Evolutionary conservation across 2,888 invertebrate genomes (phyloP), one percentile per base, ranked within the genome.

Genomic region (Athrips mouffetella): DNA sequence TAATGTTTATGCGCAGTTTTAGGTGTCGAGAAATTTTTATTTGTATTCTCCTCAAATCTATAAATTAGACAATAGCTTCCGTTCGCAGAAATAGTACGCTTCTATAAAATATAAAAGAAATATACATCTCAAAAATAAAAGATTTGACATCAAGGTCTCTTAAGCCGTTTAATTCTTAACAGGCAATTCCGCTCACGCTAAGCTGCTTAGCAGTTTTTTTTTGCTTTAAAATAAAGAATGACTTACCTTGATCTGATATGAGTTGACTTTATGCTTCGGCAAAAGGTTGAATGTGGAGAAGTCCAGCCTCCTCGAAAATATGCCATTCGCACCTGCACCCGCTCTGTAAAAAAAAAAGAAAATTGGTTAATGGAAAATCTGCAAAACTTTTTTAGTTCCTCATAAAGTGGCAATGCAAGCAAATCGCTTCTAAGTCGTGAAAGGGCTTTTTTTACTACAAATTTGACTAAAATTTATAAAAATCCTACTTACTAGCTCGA

Each of bases 161-260:
- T 37, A 11, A 37, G 37, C 21, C 11, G 37, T 37, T 37, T n/a
- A n/a, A 37, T 37, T 37, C 37, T 21, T 21, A 11, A 21, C 18
- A 16, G n/a, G 21, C 18, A n/a, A 37, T 37, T 37, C 37, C 41
- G 41, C 35, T 23, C 31, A 10, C 18, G 41, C 30, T 49, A 50
- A 50, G 50, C 50, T 27, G 29, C 47, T 50, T 47, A 47, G 23
- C 20, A n/a, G 18, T 21, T 47, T 47, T 42, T 42, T 47, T 47
- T 30, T 41, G 41, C 23, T 39, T 23, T 23, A 13, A 13, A 35
- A 11, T 27, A 40, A 51, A 48, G 39, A 33, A 30, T 37, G 13
- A 76, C 92, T 91, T 90, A 97, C 97, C 96, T 98, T 98, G 80
- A 99, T 98, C 91, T 98, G 98, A 91, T 98, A 98, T 73, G 98